Conservation (phyloP, 2,797 vertebrate genomes). For the Dipus sagitta region DNA sequence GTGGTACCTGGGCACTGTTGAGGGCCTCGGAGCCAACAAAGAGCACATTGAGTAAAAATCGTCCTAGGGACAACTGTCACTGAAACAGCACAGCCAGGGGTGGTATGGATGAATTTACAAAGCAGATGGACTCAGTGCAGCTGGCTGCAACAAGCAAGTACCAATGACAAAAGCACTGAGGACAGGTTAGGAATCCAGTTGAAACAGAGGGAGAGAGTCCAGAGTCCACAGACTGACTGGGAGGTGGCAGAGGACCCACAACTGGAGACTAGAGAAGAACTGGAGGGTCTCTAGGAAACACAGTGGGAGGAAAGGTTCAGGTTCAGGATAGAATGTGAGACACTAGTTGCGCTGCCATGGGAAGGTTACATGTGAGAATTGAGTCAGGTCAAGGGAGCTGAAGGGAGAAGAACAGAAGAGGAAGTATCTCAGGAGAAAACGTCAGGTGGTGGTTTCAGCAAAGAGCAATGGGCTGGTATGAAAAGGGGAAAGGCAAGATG, state of each 20-base stretch:
- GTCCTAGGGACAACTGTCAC: background rate
- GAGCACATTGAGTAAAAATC: background rate
- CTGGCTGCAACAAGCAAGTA: accelerated
- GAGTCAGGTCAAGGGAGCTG: too few relatives aligned
- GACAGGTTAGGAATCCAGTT: background rate
- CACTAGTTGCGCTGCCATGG: background rate
- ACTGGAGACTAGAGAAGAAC: background rate
- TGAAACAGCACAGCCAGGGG: background rate
- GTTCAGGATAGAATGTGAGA: background rate
- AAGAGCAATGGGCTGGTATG: background rate
- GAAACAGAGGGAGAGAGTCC: background rate
- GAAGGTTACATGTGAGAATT: background rate
- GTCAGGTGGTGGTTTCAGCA: background rate
- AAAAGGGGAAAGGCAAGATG: background rate
- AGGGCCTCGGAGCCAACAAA: background rate
- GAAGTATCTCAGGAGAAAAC: background rate
- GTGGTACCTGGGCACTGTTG: background rate
- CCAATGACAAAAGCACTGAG: background rate
- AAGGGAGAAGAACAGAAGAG: background rate
- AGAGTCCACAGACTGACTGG: background rate
- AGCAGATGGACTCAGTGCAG: background rate
- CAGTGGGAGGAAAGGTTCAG: background rate
- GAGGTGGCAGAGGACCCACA: background rate
- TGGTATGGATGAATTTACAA: background rate
- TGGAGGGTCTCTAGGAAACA: background rate